Evolutionary conservation across 2,797 vertebrate species (phyloP).

Genomic region (Masticophis lateralis): DNA sequence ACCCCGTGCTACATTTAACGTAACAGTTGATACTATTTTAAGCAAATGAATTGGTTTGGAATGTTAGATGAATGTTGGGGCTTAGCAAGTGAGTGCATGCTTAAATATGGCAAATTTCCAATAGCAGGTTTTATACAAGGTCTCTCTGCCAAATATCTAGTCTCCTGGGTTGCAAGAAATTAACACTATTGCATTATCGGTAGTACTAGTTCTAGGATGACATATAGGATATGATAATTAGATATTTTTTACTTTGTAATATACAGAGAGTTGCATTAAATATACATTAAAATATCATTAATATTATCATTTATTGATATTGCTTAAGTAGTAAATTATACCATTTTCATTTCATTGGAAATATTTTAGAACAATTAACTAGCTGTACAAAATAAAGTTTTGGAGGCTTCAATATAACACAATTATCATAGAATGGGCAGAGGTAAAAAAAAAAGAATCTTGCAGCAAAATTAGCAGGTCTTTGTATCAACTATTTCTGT

Average conservation of each 20-base stretch:
- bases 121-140: neutral
- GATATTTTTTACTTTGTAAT: neutral
- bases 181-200: neutral
- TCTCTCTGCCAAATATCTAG: neutral
- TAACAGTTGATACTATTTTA: neutral
- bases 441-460: neutral
- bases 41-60: neutral
- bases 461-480: neutral
- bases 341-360: neutral
- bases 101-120: neutral
- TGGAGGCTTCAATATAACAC: neutral
- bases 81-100: neutral
- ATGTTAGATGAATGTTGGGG: neutral
- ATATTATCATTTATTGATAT: neutral
- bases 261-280: neutral
- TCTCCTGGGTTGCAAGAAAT: neutral
- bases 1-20: neutral
- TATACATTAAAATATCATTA: neutral
- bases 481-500: neutral
- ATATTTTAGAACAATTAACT: neutral
- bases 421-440: neutral
- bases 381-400: neutral
- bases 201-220: neutral
- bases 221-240: neutral
- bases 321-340: neutral